Evolutionary conservation across 1,140 invertebrate genomes (phyloP).

Genomic region (Euura lappo): DNA sequence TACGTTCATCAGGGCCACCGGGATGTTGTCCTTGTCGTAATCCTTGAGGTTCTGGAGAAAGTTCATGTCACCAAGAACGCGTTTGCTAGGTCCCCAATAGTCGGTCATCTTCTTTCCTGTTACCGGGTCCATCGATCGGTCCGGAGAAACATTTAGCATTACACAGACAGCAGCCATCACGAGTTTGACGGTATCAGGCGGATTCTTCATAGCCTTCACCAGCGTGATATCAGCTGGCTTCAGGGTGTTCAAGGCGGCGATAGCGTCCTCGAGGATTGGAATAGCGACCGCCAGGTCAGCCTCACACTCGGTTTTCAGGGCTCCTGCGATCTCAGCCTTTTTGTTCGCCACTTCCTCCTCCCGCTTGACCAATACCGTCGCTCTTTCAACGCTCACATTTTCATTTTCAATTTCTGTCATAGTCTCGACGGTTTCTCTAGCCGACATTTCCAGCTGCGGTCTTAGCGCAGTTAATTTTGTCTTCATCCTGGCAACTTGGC

Average conservation of each 20-base stretch:
- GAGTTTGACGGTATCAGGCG: conserved; percentile 75
- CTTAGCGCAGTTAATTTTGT: conserved; percentile 68
- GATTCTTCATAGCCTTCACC: conserved; percentile 85
- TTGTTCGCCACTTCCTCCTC: conserved; percentile 74
- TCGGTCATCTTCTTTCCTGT: conserved; percentile 70
- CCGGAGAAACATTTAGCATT: conserved; percentile 72
- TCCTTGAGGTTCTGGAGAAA: conserved; percentile 72
- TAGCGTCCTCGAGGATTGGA: conserved; percentile 68
- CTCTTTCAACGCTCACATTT: conserved; percentile 71
- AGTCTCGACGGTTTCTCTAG: conserved; percentile 68
- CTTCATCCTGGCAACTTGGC: conserved; percentile 71
- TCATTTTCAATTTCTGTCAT: conserved; percentile 72
- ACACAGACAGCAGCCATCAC: conserved; percentile 82
- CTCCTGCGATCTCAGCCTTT: conserved; percentile 69
- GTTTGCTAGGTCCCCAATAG: conserved; percentile 78
- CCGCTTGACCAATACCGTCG: conserved; percentile 67
- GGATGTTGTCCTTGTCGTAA: conserved; percentile 77
- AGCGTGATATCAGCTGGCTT: conserved; percentile 79
- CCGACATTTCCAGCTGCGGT: conserved; percentile 72
- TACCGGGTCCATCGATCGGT: conserved; percentile 65
- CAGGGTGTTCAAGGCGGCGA: conserved; percentile 75
- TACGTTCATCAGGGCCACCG: conserved; percentile 65
- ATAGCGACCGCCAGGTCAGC: conserved; percentile 73
- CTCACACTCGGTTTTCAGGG: conserved; percentile 73
- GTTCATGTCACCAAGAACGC: conserved; percentile 74